A percentile compares a stretch with the other conserved stretches of the same genome.
phyloP scores from a whole-genome alignment of 2,888 invertebrate genomes.

The Tetragnatha montana region DNA sequence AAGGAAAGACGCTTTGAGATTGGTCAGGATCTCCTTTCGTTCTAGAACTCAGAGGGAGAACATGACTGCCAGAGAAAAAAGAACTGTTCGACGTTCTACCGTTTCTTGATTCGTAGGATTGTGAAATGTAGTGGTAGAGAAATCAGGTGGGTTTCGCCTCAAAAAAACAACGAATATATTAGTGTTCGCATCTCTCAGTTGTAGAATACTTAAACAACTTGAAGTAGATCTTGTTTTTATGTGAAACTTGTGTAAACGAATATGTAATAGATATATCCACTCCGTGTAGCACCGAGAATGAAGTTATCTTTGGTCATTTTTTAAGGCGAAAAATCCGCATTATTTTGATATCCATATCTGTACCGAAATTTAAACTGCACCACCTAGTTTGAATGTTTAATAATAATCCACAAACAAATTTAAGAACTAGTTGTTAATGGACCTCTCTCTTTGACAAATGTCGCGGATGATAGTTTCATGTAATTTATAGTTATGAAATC shows the following conservation, averaged over 20 bases:
- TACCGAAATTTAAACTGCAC: slow-evolving; percentile 16
- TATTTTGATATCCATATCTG: background rate
- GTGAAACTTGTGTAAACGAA: slow-evolving; percentile 52
- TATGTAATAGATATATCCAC: slow-evolving; percentile 31
- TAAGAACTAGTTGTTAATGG: background rate
- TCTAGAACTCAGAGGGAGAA: background rate
- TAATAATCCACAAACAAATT: background rate
- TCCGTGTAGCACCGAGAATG: slow-evolving; percentile 19
- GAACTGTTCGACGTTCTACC: slow-evolving; percentile 9
- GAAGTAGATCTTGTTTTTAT: slow-evolving; percentile 63
- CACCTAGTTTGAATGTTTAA: slow-evolving; percentile 38
- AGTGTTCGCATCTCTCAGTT: slow-evolving; percentile 65
- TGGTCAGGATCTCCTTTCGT: background rate
- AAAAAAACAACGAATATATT: slow-evolving; percentile 70
- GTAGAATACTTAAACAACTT: slow-evolving; percentile 51
- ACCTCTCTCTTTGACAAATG: background rate
- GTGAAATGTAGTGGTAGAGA: slow-evolving; percentile 62
- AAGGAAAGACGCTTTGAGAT: background rate
- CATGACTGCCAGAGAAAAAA: background rate
- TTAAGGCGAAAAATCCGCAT: background rate
- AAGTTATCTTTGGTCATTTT: slow-evolving; percentile 15
- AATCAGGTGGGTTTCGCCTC: slow-evolving; percentile 62
- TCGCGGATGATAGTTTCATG: background rate
- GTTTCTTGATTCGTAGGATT: slow-evolving; percentile 57
- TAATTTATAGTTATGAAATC: background rate